Percentiles rank a stretch among this genome's conserved stretches.
These are phyloP conservation scores for Ciconia stormi DNA, from an alignment of 2,113 vertebrate species.

Conservation along the genomic window DNA sequence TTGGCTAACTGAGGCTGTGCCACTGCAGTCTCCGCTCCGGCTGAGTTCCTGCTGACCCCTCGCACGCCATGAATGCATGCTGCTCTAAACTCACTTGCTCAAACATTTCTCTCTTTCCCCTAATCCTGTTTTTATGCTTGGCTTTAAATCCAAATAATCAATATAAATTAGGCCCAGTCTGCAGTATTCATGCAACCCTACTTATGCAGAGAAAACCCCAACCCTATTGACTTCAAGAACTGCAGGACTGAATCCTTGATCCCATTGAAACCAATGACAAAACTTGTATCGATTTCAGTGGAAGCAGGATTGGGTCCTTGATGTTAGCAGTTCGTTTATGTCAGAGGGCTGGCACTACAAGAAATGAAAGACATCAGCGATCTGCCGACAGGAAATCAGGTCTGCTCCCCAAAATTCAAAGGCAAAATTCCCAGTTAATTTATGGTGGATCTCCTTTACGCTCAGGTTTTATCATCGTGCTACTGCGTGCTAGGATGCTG, in stretches of 20 bases:
- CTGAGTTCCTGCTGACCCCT: neutral
- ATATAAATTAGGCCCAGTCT: neutral
- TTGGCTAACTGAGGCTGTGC: neutral
- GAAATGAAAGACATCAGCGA: neutral
- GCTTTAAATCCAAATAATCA: neutral
- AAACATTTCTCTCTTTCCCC: neutral
- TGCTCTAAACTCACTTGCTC: neutral
- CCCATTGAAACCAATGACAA: conserved; percentile 18
- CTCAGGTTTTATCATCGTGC: neutral
- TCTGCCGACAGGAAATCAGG: neutral
- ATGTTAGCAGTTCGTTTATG: neutral
- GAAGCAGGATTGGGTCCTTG: conserved; percentile 25
- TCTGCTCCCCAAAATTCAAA: conserved; percentile 1
- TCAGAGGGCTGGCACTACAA: neutral
- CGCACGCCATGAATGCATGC: accelerated
- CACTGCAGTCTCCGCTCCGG: neutral
- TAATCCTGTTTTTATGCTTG: neutral
- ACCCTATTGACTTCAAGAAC: neutral
- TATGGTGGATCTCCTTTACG: neutral
- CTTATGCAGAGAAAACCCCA: neutral
- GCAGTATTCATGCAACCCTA: neutral
- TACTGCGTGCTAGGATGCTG: neutral
- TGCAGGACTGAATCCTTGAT: neutral
- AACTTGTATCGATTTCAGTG: neutral
- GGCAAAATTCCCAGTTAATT: neutral